Conservation (phyloP, 1,140 invertebrate genomes). For the Leptopilina clavipes region DNA sequence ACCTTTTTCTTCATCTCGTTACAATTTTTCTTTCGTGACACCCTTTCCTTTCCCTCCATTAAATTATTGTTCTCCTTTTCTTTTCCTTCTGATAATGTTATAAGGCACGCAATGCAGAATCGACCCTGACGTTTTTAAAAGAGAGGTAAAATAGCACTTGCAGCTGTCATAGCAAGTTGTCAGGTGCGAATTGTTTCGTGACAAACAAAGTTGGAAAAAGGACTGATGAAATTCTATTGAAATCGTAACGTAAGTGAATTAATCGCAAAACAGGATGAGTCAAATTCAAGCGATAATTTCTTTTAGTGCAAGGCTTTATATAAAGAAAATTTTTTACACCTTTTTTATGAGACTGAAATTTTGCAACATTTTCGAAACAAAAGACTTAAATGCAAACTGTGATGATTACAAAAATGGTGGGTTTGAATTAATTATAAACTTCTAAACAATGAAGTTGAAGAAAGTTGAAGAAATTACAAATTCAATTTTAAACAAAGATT, state of each 20-base stretch:
- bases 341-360: too few relatives aligned
- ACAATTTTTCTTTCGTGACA: constrained; percentile 27
- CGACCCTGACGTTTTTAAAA: constrained; percentile 13
- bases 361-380: too few relatives aligned
- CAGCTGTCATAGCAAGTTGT: constrained; percentile 5
- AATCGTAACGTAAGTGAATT: neutral
- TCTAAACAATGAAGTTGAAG: too few relatives aligned
- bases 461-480: too few relatives aligned
- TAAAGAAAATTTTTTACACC: too few relatives aligned
- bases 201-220: neutral
- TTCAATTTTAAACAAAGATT: too few relatives aligned
- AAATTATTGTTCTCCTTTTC: constrained; percentile 6
- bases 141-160: neutral
- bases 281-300: neutral
- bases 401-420: too few relatives aligned
- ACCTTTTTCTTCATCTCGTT: constrained; percentile 9
- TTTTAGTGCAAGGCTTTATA: neutral
- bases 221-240: neutral
- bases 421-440: too few relatives aligned
- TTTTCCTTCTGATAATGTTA: neutral
- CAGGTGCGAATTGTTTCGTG: constrained; percentile 22
- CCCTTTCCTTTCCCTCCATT: neutral
- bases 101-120: constrained; percentile 28
- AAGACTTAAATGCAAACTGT: too few relatives aligned
- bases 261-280: neutral